Evolutionary conservation across 2,888 invertebrate species (phyloP), one percentile per base, ranked within the genome.

Genomic region (Drosophila nr. medialis): DNA sequence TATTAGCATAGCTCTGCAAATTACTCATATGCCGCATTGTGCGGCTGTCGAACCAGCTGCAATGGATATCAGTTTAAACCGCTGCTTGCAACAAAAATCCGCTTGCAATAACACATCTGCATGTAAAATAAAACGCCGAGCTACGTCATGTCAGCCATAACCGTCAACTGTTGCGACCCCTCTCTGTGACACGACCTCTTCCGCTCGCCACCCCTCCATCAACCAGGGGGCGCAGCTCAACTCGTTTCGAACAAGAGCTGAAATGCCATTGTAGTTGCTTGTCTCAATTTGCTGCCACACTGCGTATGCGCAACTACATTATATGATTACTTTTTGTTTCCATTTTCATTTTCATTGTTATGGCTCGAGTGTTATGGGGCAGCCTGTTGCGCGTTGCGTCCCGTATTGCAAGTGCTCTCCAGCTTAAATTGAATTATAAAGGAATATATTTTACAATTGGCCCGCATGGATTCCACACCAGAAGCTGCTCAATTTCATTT

Each of bases 311-410:
- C 75, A 82, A 87, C 82, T 86, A 82, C 72, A 75, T 78, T 58
- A 84, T 80, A 87, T 74, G 87, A 78, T 85, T 87, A 87, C 74
- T 84, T 85, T 85, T 85, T 84, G 82, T 82, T 59, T 72, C 68
- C 74, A 76, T 81, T 77, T 80, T 81, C 77, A 80, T 84, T 74
- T 77, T 85, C 76, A 85, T 85, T 86, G 85, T 85, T 87, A 87
- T 77, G 76, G 58, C 72, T 59, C 64, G 69, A 83, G 81, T 72
- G 85, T 75, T 80, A 75, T 80, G 77, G 54, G 50, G 66, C 86
- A 80, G 84, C 77, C 85, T 85, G 85, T 85, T 85, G 84, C 84
- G 59, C 58, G 49, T 7, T 80, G 64, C 58, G 54, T 10, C n/a
- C 11, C 29, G 60, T 38, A 53, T 61, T 70, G 59, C 53, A 53